Evolutionary conservation across 1,140 invertebrate genomes (phyloP).

Genomic region (Drosophila sechellia): DNA sequence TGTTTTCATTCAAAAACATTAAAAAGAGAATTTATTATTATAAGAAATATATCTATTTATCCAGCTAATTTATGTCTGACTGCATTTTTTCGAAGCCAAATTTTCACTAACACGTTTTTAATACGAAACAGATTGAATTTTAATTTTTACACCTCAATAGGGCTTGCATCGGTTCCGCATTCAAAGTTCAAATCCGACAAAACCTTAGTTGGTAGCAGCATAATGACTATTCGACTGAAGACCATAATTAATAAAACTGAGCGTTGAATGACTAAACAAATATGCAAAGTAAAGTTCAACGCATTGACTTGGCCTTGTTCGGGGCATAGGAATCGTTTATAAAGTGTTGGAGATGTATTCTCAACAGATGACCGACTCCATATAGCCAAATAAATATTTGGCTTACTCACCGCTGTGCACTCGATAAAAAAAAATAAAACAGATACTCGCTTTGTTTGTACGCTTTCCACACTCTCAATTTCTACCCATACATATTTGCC

Average conservation of each 20-base stretch:
- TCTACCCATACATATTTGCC: constrained; percentile 12
- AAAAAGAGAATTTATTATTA: too few relatives aligned
- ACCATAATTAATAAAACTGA: constrained; percentile 40
- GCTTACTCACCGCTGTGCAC: constrained; percentile 24
- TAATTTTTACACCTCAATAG: constrained; percentile 23
- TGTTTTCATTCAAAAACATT: background rate
- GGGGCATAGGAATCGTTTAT: constrained; percentile 25
- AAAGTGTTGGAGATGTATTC: constrained; percentile 30
- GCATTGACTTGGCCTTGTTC: constrained; percentile 45
- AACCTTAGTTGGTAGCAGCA: constrained; percentile 6
- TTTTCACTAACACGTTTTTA: constrained; percentile 8
- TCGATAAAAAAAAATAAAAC: constrained; percentile 28
- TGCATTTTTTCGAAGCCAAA: constrained; percentile 16
- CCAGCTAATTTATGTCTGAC: constrained; percentile 10
- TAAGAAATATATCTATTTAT: background rate
- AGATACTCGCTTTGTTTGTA: background rate
- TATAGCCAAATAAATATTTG: constrained; percentile 32
- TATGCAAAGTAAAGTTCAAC: constrained; percentile 51
- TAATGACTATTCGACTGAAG: constrained; percentile 29
- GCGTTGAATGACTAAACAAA: constrained; percentile 41
- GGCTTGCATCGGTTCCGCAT: constrained; percentile 36
- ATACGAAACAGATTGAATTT: background rate
- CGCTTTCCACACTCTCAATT: constrained; percentile 16
- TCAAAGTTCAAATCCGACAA: constrained; percentile 7
- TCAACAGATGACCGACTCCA: constrained; percentile 46